Evolutionary conservation across 2,797 vertebrate genomes (phyloP).

Genomic region (Acropternis orthonyx): DNA sequence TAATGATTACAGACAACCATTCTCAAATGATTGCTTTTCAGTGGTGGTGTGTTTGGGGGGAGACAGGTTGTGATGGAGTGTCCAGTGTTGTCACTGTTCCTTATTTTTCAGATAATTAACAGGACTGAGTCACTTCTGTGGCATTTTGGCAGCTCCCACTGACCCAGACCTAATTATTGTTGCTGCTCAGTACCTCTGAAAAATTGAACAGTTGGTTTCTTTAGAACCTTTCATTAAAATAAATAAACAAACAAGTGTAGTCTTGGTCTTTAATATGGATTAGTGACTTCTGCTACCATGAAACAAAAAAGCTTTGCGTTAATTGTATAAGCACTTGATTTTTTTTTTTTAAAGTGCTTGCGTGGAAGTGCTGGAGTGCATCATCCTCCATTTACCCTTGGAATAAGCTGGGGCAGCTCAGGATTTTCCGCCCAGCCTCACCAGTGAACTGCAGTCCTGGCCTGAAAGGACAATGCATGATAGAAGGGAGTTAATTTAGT

Average conservation of each 20-base stretch:
- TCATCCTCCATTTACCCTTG: neutral
- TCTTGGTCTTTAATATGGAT: slow-evolving; percentile 4
- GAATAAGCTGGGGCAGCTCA: neutral
- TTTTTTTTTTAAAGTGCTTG: neutral
- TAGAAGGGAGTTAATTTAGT: neutral
- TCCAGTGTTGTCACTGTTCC: neutral
- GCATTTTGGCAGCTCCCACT: slow-evolving; percentile 5
- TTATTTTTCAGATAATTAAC: slow-evolving; percentile 39
- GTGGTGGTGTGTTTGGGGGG: neutral
- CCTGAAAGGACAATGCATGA: neutral
- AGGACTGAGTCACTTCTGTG: neutral
- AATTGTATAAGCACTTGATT: neutral
- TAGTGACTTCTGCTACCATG: neutral
- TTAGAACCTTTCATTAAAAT: neutral
- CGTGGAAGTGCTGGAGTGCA: neutral
- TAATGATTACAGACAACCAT: neutral
- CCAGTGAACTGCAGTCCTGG: neutral
- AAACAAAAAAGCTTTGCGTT: neutral
- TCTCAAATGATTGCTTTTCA: neutral
- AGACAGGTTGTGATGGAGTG: neutral
- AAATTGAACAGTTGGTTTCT: slow-evolving; percentile 12
- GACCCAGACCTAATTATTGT: slow-evolving; percentile 32
- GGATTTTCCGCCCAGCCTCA: neutral
- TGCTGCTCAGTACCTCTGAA: neutral
- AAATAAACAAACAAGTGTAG: slow-evolving; percentile 36